These are phyloP conservation scores for Tetrax tetrax DNA, from an alignment of 2,113 vertebrate species.

Conservation along the genomic window DNA sequence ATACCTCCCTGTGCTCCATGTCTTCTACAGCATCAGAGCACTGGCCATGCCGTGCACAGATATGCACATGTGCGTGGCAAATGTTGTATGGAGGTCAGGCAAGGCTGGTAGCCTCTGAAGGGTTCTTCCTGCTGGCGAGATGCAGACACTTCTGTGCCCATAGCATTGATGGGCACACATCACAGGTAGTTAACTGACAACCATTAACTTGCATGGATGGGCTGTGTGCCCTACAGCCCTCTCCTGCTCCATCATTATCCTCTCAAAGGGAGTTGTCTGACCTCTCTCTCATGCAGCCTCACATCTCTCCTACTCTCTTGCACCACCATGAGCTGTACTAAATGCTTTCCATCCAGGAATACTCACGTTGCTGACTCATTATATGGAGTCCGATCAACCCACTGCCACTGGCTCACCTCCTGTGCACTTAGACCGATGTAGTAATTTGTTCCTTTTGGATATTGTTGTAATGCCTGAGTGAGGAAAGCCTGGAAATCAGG, in stretches of 20 bases:
- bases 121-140: neutral
- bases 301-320: neutral
- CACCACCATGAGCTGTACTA: neutral
- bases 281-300: neutral
- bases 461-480: accelerated
- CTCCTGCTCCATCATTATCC: neutral
- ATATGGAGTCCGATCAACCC: constrained; percentile 62
- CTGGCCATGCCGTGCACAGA: neutral
- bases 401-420: constrained; percentile 20
- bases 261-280: neutral
- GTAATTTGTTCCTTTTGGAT: accelerated
- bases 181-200: neutral
- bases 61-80: accelerated
- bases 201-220: neutral
- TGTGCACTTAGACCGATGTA: constrained; percentile 57
- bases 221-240: neutral
- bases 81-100: neutral
- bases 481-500: constrained; percentile 53
- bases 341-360: neutral
- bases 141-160: neutral
- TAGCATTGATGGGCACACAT: neutral
- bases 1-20: neutral
- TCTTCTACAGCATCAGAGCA: neutral
- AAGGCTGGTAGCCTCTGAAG: neutral
- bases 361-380: constrained; percentile 22